These are phyloP conservation scores for Sisyra nigra DNA, from an alignment of 2,888 invertebrate genomes.

Conservation along the genomic window DNA sequence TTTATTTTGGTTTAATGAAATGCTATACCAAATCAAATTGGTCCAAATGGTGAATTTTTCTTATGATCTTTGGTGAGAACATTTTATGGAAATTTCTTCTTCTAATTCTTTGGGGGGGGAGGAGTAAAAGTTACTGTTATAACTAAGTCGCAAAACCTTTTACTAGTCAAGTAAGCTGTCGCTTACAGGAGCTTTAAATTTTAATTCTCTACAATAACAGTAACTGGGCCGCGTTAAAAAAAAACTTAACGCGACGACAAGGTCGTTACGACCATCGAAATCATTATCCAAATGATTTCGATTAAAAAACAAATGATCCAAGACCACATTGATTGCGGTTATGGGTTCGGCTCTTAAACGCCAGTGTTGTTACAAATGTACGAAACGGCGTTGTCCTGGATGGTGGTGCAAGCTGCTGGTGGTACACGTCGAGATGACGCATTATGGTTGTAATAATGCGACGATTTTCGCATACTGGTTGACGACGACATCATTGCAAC, in stretches of 20 bases:
- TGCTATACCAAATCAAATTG: too few species aligned
- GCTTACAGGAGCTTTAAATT: too few species aligned
- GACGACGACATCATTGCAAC: constrained; percentile 75
- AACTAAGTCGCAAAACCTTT: too few species aligned
- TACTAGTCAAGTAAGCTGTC: too few species aligned
- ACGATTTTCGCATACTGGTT: constrained; percentile 70
- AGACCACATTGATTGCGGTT: constrained; percentile 4
- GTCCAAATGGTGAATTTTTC: too few species aligned
- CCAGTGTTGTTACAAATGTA: constrained; percentile 58
- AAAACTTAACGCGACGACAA: neutral
- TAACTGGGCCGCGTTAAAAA: neutral
- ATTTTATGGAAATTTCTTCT: too few species aligned
- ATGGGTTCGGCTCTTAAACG: constrained; percentile 31
- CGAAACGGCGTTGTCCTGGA: constrained; percentile 25
- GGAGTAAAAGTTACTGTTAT: too few species aligned
- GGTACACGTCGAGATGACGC: constrained; percentile 27
- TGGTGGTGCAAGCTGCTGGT: constrained; percentile 23
- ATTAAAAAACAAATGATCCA: neutral
- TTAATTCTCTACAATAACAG: neutral
- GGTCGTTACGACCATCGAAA: neutral
- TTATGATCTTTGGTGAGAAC: too few species aligned
- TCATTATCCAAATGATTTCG: neutral
- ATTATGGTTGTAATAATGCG: constrained; percentile 62
- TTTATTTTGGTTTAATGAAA: too few species aligned
- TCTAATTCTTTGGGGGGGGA: too few species aligned